phyloP scores from a whole-genome alignment of 2,113 vertebrate species.

The Microtus pennsylvanicus region DNA sequence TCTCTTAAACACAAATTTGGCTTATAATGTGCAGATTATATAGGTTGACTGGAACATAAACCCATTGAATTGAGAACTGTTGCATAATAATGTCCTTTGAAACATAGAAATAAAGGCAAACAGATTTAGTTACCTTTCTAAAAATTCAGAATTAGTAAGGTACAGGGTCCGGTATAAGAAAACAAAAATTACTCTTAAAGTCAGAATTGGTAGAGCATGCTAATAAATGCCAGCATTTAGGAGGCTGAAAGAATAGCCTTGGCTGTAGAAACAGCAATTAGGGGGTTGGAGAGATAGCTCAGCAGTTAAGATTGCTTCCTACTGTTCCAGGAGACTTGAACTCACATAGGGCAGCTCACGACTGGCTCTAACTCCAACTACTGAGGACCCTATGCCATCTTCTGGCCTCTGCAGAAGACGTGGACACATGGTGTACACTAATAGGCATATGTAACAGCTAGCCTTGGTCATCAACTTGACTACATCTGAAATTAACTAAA shows the following conservation, averaged over 20 bases:
- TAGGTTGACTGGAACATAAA: background rate
- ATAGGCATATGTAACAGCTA: too few species aligned
- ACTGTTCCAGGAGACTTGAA: too few species aligned
- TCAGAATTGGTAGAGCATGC: background rate
- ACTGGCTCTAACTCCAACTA: too few species aligned
- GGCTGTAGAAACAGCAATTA: background rate
- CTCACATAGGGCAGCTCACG: too few species aligned
- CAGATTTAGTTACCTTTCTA: background rate
- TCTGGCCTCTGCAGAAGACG: too few species aligned
- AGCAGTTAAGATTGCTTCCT: too few species aligned
- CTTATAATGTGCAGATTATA: background rate
- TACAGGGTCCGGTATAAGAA: background rate
- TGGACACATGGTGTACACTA: too few species aligned
- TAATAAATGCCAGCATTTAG: background rate
- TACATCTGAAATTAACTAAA: too few species aligned
- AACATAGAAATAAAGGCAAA: background rate
- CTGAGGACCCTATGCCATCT: too few species aligned
- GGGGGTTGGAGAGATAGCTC: too few species aligned
- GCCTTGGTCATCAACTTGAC: too few species aligned
- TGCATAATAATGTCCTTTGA: background rate
- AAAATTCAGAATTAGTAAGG: background rate
- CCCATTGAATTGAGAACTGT: background rate
- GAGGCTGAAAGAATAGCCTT: background rate
- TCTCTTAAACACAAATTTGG: background rate
- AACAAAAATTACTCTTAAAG: background rate